A percentile compares a stretch with the other conserved stretches of the same genome.
These are phyloP conservation scores for Prionace glauca DNA, from an alignment of 2,797 vertebrate species.

Conservation along the genomic window DNA sequence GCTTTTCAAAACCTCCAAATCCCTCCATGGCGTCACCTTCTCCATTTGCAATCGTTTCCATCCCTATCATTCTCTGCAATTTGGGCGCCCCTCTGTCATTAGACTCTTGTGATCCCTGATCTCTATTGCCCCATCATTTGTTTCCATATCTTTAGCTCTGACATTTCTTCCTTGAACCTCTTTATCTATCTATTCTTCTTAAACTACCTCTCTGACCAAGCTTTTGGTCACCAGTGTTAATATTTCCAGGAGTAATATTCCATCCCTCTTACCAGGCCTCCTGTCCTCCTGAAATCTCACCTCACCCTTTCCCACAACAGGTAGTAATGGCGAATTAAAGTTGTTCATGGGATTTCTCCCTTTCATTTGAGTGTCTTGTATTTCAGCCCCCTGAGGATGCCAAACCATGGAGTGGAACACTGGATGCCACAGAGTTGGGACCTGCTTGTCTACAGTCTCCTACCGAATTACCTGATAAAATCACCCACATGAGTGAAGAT, in stretches of 20 bases:
- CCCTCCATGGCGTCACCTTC: neutral
- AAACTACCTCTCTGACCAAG: neutral
- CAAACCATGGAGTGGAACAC: neutral
- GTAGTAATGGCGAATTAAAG: neutral
- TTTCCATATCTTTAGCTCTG: neutral
- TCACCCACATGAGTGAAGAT: constrained; percentile 12
- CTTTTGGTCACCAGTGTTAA: neutral
- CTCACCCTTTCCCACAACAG: neutral
- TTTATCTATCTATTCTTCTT: neutral
- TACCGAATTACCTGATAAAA: neutral
- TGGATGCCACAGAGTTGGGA: neutral
- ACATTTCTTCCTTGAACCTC: neutral
- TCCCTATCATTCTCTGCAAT: neutral
- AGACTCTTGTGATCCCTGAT: neutral
- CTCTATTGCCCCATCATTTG: neutral
- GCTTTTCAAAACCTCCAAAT: neutral
- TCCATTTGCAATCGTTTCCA: neutral
- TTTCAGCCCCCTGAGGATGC: neutral
- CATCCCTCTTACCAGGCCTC: neutral
- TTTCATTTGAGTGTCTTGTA: neutral
- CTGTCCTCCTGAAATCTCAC: neutral
- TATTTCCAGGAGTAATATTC: neutral
- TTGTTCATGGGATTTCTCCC: neutral
- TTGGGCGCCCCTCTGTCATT: neutral
- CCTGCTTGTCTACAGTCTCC: neutral